Percentiles rank a stretch among this genome's conserved stretches.
Evolutionary conservation across 2,113 vertebrate species (phyloP).

Genomic region (Anarhynchus alexandrinus): DNA sequence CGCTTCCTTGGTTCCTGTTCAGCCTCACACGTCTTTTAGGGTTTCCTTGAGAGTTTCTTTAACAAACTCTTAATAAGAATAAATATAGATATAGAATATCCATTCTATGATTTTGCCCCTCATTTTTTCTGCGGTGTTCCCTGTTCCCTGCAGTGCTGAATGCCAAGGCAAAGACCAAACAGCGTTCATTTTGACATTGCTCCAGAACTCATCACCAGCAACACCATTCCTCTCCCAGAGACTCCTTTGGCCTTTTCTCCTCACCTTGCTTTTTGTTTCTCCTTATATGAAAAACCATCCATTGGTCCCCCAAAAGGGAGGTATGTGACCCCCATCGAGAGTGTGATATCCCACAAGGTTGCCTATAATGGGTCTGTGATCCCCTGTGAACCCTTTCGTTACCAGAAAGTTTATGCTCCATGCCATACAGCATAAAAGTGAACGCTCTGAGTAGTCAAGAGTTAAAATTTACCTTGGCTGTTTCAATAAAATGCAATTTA

Average conservation of each 20-base stretch:
- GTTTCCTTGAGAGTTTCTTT: neutral
- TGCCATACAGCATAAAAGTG: neutral
- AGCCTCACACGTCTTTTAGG: neutral
- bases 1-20: neutral
- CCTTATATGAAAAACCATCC: neutral
- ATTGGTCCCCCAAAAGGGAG: neutral
- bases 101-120: neutral
- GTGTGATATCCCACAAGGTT: neutral
- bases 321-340: neutral
- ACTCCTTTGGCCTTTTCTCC: neutral
- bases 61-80: neutral
- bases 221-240: neutral
- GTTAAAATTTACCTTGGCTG: conserved; percentile 49
- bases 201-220: neutral
- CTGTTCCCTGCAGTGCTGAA: neutral
- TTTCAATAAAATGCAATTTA: conserved; percentile 69
- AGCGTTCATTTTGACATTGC: neutral
- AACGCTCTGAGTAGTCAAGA: neutral
- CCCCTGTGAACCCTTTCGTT: neutral
- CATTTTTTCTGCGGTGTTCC: neutral
- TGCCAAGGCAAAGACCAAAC: neutral
- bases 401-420: neutral
- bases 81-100: too few relatives aligned
- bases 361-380: neutral
- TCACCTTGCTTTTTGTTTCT: neutral